phyloP scores from a whole-genome alignment of 2,888 invertebrate genomes.

The Ecdyonurus torrentis region DNA sequence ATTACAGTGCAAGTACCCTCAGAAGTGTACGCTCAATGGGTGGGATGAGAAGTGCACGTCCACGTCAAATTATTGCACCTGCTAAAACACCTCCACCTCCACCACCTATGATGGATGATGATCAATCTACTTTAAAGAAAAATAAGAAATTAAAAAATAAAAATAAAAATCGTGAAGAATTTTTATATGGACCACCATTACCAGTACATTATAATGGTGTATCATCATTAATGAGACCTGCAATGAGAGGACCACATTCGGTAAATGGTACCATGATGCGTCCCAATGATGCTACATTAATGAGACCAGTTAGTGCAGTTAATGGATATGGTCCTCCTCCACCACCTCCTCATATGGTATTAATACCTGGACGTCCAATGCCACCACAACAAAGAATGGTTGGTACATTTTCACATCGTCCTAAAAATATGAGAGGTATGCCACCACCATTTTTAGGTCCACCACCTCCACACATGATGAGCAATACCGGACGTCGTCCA shows the following conservation, averaged over 20 bases:
- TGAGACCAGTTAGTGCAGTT: slow-evolving; percentile 12
- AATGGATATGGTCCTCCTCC: slow-evolving; percentile 16
- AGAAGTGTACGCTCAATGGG: slow-evolving; percentile 24
- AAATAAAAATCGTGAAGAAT: slow-evolving; percentile 25
- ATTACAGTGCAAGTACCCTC: slow-evolving; percentile 43
- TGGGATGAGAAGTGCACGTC: slow-evolving; percentile 36
- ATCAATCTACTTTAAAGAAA: slow-evolving; percentile 36
- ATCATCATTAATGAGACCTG: slow-evolving; percentile 6
- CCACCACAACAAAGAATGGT: background rate
- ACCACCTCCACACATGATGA: slow-evolving; percentile 19
- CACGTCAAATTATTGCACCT: slow-evolving; percentile 63
- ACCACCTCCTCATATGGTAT: slow-evolving; percentile 20
- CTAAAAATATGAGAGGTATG: slow-evolving; percentile 14
- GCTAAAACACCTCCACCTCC: slow-evolving; percentile 58
- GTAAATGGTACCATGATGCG: slow-evolving; percentile 18
- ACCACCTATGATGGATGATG: slow-evolving; percentile 50
- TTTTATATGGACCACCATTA: slow-evolving; percentile 24
- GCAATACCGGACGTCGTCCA: slow-evolving; percentile 24
- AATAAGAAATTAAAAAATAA: slow-evolving; percentile 25
- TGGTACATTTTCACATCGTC: slow-evolving; percentile 16
- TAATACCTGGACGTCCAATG: slow-evolving; percentile 18
- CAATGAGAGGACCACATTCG: background rate
- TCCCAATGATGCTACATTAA: slow-evolving; percentile 16
- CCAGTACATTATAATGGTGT: slow-evolving; percentile 8
- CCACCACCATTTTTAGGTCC: slow-evolving; percentile 18